These are phyloP conservation scores for Manis pentadactyla DNA, from an alignment of 2,797 vertebrate species.

Conservation along the genomic window DNA sequence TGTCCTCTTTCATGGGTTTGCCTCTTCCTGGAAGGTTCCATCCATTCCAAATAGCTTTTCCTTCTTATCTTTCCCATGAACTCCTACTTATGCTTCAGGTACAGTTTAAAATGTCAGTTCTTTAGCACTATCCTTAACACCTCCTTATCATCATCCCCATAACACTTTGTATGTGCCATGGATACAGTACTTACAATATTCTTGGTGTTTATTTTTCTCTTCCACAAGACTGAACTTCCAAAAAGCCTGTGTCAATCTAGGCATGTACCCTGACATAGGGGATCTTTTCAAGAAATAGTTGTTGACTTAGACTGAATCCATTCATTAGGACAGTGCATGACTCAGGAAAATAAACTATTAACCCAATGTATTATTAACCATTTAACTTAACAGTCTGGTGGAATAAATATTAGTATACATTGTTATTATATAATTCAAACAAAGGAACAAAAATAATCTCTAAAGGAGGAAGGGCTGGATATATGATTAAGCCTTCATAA, in stretches of 20 bases:
- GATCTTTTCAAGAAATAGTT: not conserved
- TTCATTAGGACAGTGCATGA: not conserved
- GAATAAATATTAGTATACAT: not conserved
- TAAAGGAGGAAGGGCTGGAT: not conserved
- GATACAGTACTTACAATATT: not conserved
- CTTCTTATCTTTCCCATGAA: not conserved
- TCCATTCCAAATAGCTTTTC: no score
- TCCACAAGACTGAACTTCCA: not conserved
- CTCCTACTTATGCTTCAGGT: not conserved
- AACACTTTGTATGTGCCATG: not conserved
- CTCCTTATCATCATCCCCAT: not conserved
- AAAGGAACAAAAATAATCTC: not conserved
- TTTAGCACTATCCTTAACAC: not conserved
- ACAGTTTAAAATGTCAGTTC: not conserved
- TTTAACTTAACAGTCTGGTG: not conserved
- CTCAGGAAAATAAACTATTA: not conserved
- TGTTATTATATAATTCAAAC: not conserved
- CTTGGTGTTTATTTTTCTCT: constrained; percentile 1
- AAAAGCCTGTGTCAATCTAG: not conserved
- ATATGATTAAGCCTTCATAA: not conserved
- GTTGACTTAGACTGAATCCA: constrained; percentile 10
- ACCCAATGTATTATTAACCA: not conserved
- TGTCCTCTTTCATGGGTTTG: not conserved
- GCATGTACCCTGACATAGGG: not conserved
- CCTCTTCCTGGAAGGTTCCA: not conserved